Evolutionary conservation across 2,888 invertebrate species (phyloP), one percentile per base, ranked within the genome.

Genomic region (Agrilus biguttatus): DNA sequence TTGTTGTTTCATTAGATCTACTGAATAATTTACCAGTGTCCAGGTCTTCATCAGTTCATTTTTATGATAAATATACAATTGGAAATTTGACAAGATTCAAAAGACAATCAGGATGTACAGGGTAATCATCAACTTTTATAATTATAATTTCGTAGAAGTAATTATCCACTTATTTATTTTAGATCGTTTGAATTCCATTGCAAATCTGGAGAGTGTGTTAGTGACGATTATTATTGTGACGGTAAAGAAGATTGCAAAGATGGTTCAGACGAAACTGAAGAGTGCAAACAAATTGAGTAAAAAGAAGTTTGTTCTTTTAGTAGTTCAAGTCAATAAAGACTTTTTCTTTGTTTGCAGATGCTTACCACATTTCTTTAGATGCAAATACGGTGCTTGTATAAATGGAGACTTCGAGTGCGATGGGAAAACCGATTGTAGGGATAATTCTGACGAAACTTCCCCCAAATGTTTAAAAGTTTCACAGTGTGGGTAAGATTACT

Each of bases 381-480:
- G 73, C 49, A 52, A 55, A 10, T 73, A 74, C 47, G 73, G 73
- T 10, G 73, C 69, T 4, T 74, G 73, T 49, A 59, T 72, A 46
- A 41, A 53, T 10, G 53, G 53, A 17, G 60, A 61, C 8, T 46
- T 55, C 14, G 51, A 66, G 32, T 71, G 71, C 44, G 69, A 71
- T 49, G 71, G 71, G 8, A 53, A 36, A 42, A 51, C 55, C 8
- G 58, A 71, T 44, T 71, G 71, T 47, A 47, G 21, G 5, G 71
- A 71, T 53, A 55, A 56, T 10, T 67, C 68, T 28, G 71, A 71
- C 45, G 71, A 71, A 53, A 66, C 62, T 39, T 44, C 47, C 13
- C 45, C 49, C 14, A 10, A 14, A 17, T 48, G 48, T 44, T 19
- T 33, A 3, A 13, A 17, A 3, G 14, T 40, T 7, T 14, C 28